Conservation (phyloP, 2,888 invertebrate genomes). For the Drosophila neotestacea region DNA sequence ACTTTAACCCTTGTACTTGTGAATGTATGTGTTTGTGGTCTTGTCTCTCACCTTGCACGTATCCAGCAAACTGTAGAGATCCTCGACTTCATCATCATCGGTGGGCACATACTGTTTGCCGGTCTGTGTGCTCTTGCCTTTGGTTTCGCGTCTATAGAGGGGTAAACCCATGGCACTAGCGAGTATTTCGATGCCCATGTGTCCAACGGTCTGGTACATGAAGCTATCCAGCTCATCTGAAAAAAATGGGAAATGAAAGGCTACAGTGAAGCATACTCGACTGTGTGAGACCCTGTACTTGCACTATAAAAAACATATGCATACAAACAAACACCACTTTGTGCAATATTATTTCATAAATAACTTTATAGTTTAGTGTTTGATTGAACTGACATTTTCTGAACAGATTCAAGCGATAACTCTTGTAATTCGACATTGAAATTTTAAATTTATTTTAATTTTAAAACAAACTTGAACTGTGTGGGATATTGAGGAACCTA, state of each 20-base stretch:
- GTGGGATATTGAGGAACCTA: too few species aligned
- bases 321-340: too few species aligned
- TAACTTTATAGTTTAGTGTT: too few species aligned
- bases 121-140: constrained; percentile 92
- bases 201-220: constrained; percentile 99
- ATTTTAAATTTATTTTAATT: too few species aligned
- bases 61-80: constrained; percentile 93
- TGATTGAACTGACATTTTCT: too few species aligned
- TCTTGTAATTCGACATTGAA: too few species aligned
- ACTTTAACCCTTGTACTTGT: neutral
- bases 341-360: too few species aligned
- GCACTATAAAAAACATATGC: too few species aligned
- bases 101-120: constrained; percentile 92
- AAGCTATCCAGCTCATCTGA: constrained; percentile 97
- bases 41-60: constrained; percentile 82
- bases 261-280: too few species aligned
- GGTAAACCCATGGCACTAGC: constrained; percentile 98
- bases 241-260: neutral
- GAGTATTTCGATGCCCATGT: constrained; percentile 95
- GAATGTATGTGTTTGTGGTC: neutral
- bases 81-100: constrained; percentile 98
- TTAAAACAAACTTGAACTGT: too few species aligned
- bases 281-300: too few species aligned
- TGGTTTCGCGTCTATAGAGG: constrained; percentile 93
- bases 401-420: too few species aligned